Conservation (phyloP, 2,113 vertebrate genomes). For the Arizona elegans region DNA sequence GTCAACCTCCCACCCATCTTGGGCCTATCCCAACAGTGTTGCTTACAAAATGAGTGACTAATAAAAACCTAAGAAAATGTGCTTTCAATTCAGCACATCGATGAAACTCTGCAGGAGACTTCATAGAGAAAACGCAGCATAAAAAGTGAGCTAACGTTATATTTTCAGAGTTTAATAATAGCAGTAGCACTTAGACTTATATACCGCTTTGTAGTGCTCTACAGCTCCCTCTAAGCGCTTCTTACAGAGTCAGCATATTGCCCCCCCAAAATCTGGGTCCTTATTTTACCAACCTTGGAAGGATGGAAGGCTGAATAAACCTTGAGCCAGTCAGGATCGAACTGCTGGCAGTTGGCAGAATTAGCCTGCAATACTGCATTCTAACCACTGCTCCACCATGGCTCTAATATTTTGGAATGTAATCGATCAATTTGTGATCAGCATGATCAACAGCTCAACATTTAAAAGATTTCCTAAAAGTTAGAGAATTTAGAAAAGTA, state of each 20-base stretch:
- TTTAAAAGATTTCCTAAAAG: not conserved
- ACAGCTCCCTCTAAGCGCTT: not conserved
- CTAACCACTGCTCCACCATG: no score
- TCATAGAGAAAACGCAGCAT: not conserved
- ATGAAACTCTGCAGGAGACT: not conserved
- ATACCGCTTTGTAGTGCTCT: not conserved
- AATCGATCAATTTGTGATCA: not conserved
- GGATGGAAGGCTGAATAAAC: no score
- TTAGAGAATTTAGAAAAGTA: not conserved
- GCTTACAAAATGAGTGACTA: not conserved
- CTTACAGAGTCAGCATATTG: no score
- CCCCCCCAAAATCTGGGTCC: no score
- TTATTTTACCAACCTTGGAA: no score
- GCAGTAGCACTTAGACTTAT: not conserved
- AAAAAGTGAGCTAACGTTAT: not conserved
- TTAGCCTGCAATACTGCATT: no score
- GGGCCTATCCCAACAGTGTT: not conserved
- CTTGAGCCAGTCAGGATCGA: no score
- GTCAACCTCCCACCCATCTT: not conserved
- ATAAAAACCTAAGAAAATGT: not conserved
- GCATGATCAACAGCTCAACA: not conserved
- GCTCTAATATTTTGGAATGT: not conserved
- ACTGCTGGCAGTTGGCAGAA: no score
- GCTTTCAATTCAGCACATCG: not conserved
- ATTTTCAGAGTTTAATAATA: not conserved